Evolutionary conservation across 2,797 vertebrate genomes (phyloP).

Genomic region (Macropodus opercularis): DNA sequence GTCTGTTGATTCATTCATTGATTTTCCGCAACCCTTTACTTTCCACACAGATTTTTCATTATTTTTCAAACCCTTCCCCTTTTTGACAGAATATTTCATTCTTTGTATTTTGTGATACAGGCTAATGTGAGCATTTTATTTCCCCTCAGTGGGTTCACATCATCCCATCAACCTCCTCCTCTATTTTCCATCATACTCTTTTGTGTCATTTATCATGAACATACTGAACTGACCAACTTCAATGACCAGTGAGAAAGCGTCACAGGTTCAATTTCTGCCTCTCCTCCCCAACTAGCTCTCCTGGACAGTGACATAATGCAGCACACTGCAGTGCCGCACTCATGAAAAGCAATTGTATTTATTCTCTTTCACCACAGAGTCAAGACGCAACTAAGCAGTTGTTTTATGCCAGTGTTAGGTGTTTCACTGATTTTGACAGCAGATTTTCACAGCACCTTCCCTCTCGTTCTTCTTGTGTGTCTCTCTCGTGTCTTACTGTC

Average conservation of each 20-base stretch:
- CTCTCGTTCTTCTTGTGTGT: background rate
- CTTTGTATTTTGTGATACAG: background rate
- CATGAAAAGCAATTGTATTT: too few relatives aligned
- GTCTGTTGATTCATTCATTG: too few relatives aligned
- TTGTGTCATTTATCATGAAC: background rate
- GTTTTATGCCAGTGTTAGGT: background rate
- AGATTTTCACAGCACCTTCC: conserved; percentile 2
- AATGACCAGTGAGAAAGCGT: background rate
- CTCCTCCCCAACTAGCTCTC: too few relatives aligned
- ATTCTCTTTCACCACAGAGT: background rate
- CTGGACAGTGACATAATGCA: too few relatives aligned
- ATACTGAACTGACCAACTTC: background rate
- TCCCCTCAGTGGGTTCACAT: background rate
- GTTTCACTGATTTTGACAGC: background rate
- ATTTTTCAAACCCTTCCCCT: too few relatives aligned
- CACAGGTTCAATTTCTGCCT: background rate
- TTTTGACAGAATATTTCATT: background rate
- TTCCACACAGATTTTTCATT: too few relatives aligned
- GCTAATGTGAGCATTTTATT: background rate
- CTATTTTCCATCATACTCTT: background rate
- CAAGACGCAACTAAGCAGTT: background rate
- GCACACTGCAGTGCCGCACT: background rate
- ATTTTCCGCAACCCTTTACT: too few relatives aligned
- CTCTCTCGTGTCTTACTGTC: background rate
- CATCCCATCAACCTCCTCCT: background rate